A percentile compares a stretch with the other conserved stretches of the same genome.
Conservation (phyloP, 2,113 vertebrate genomes). For the Zosterops japonicus region DNA sequence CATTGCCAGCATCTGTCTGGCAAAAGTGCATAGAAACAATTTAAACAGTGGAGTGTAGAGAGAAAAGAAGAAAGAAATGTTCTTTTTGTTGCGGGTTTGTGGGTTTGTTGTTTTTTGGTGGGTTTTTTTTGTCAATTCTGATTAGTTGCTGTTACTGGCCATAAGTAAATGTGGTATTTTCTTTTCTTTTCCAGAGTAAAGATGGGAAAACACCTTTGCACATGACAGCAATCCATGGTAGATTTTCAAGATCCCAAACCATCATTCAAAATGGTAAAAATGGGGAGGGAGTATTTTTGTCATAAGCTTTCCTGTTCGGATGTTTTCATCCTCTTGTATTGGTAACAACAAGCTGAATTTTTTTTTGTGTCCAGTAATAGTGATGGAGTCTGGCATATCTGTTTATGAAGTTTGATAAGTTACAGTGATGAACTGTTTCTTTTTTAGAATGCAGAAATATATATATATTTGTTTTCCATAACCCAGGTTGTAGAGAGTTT, state of each 20-base stretch:
- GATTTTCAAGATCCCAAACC: conserved; percentile 97
- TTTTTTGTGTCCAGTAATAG: neutral
- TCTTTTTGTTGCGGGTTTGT: neutral
- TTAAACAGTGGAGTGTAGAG: neutral
- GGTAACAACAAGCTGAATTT: neutral
- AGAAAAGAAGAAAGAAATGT: neutral
- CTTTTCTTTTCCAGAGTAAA: conserved; percentile 85
- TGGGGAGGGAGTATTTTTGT: neutral
- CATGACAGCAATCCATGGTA: conserved; percentile 97
- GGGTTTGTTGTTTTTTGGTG: too few relatives aligned
- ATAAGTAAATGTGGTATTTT: neutral
- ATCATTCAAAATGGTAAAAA: conserved; percentile 96
- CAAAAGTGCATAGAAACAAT: neutral
- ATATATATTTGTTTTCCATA: neutral
- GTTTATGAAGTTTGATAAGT: neutral
- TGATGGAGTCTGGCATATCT: neutral
- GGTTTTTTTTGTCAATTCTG: neutral
- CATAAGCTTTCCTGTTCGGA: neutral
- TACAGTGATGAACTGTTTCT: neutral
- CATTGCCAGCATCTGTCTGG: neutral
- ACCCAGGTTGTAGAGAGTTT: neutral
- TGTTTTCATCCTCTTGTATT: neutral
- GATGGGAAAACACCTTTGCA: conserved; percentile 98
- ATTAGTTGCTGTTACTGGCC: neutral
- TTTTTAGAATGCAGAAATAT: neutral